Evolutionary conservation across 2,113 vertebrate species (phyloP).

Genomic region (Carlito syrichta): DNA sequence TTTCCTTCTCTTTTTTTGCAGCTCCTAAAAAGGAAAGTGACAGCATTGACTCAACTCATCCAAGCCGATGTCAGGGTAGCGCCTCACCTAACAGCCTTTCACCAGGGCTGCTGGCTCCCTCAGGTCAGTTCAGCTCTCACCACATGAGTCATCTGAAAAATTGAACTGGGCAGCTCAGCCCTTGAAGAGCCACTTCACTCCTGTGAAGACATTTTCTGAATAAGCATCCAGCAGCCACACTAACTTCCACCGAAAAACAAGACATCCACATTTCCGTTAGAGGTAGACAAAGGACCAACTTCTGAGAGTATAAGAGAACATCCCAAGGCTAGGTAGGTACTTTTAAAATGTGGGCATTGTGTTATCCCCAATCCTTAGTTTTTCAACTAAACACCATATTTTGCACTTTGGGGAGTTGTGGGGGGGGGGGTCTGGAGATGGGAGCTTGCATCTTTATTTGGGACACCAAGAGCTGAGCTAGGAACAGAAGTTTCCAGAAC

Average conservation of each 20-base stretch:
- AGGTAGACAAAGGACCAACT: background rate
- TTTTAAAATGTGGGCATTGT: background rate
- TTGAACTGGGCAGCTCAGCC: background rate
- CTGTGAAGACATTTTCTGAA: conserved; percentile 9
- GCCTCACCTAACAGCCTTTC: background rate
- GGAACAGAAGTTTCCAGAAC: background rate
- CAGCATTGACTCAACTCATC: background rate
- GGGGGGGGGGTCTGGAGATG: background rate
- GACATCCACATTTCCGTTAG: background rate
- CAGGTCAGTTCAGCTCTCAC: background rate
- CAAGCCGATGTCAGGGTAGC: background rate
- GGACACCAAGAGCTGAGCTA: background rate
- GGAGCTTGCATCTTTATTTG: background rate
- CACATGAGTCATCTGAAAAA: conserved; percentile 13
- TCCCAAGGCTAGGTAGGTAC: background rate
- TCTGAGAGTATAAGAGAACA: background rate
- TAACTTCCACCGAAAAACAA: background rate
- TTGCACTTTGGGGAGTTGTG: background rate
- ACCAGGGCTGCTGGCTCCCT: background rate
- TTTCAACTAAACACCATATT: background rate
- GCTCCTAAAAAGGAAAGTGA: background rate
- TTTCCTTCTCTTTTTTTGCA: background rate
- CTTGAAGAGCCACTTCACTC: background rate
- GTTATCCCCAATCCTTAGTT: background rate
- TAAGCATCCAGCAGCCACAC: background rate